phyloP scores from a whole-genome alignment of 1,140 invertebrate genomes.

The Tetramorium parvispinum region DNA sequence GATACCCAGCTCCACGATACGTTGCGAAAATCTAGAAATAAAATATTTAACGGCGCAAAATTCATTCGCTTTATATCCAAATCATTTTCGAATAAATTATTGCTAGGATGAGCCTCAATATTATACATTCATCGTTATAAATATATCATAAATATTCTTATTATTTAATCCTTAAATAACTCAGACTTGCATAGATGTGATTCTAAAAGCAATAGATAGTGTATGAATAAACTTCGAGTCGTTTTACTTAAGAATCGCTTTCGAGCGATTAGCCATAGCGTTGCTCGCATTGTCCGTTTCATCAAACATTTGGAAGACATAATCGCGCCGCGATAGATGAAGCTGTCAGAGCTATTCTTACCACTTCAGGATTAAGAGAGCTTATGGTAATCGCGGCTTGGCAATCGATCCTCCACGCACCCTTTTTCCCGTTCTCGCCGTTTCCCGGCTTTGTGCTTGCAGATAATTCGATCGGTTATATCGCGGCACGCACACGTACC shows the following conservation, averaged over 20 bases:
- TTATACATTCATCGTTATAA: conserved; percentile 23
- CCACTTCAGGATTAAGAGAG: conserved; percentile 38
- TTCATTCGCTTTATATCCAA: conserved; percentile 62
- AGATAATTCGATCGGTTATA: conserved; percentile 36
- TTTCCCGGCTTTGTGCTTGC: conserved; percentile 7
- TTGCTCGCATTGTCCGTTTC: background rate
- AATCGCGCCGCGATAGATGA: background rate
- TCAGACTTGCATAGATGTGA: background rate
- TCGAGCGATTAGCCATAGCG: background rate
- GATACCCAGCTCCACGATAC: conserved; percentile 40
- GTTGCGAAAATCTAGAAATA: conserved; percentile 60
- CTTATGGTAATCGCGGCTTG: conserved; percentile 27
- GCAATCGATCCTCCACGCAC: conserved; percentile 26
- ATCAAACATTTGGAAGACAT: conserved; percentile 16
- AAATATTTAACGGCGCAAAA: conserved; percentile 60
- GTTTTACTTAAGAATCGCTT: background rate
- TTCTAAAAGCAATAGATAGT: background rate
- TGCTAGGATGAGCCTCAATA: conserved; percentile 37
- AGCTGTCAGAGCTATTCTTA: conserved; percentile 16
- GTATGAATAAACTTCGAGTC: background rate
- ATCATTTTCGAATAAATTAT: conserved; percentile 59
- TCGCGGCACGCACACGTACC: conserved; percentile 12
- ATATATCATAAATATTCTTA: conserved; percentile 40
- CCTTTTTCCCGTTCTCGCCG: conserved; percentile 3
- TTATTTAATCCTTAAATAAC: background rate